A percentile compares a stretch with the other conserved stretches of the same genome.
phyloP scores from a whole-genome alignment of 2,113 vertebrate species.

The Brachyhypopomus occidentalis region DNA sequence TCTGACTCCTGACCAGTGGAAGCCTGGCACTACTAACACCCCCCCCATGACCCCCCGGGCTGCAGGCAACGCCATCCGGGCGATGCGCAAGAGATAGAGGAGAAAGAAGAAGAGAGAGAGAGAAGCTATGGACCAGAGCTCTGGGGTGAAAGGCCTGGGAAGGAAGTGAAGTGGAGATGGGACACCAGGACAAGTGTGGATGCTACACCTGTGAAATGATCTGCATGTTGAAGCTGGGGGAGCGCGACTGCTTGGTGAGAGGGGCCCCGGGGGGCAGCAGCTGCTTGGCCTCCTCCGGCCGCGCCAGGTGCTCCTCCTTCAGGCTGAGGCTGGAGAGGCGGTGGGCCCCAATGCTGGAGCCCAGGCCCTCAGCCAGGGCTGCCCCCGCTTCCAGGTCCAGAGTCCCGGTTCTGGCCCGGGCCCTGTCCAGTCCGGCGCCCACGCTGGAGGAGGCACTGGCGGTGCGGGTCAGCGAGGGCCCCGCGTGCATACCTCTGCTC shows the following conservation, averaged over 20 bases:
- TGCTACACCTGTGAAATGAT: slow-evolving; percentile 98
- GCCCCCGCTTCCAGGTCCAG: slow-evolving; percentile 68
- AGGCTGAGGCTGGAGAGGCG: slow-evolving; percentile 92
- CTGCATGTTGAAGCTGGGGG: slow-evolving; percentile 99
- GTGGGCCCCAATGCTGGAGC: slow-evolving; percentile 78
- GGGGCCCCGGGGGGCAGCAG: slow-evolving; percentile 85
- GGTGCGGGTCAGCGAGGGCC: slow-evolving; percentile 84
- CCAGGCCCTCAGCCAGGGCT: slow-evolving; percentile 62
- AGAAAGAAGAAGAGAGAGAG: neutral
- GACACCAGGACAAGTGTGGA: neutral
- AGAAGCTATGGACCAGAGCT: neutral
- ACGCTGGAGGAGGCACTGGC: slow-evolving; percentile 92
- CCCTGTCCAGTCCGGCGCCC: slow-evolving; percentile 86
- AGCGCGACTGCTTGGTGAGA: slow-evolving; percentile 94
- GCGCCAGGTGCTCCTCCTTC: slow-evolving; percentile 89
- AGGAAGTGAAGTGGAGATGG: too few relatives aligned
- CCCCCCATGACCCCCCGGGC: too few relatives aligned
- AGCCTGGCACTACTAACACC: slow-evolving; percentile 1
- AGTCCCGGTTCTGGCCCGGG: slow-evolving; percentile 68
- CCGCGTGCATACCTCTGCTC: slow-evolving; percentile 87
- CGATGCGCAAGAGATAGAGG: neutral
- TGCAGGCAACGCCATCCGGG: neutral
- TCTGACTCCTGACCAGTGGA: slow-evolving; percentile 14
- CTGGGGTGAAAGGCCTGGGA: neutral
- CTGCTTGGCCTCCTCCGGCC: slow-evolving; percentile 82